A percentile compares a stretch with the other conserved stretches of the same genome.
These are phyloP conservation scores for Gambelia wislizenii DNA, from an alignment of 2,797 vertebrate genomes.

Conservation along the genomic window DNA sequence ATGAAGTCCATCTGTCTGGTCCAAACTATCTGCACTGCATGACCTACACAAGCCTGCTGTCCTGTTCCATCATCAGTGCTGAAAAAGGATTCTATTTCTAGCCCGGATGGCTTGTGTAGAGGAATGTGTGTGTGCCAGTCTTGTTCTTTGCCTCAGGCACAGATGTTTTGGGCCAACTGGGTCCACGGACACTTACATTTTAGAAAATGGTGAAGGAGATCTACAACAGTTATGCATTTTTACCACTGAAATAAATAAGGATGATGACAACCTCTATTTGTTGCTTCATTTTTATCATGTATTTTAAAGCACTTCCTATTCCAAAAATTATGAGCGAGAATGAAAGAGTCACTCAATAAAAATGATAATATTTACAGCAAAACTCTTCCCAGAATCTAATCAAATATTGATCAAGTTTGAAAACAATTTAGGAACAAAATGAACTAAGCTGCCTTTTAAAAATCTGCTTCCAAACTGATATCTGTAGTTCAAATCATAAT, in stretches of 20 bases:
- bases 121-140: too few relatives aligned
- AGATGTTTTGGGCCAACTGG: too few relatives aligned
- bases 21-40: too few relatives aligned
- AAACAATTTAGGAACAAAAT: constrained; percentile 21
- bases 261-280: constrained; percentile 36
- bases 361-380: constrained; percentile 40
- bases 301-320: not conserved
- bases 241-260: constrained; percentile 37
- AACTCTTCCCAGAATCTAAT: not conserved
- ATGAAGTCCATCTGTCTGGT: too few relatives aligned
- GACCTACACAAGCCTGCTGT: too few relatives aligned
- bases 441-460: constrained; percentile 18
- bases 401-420: constrained; percentile 29
- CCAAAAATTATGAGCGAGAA: constrained; percentile 31
- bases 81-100: too few relatives aligned
- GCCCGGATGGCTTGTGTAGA: too few relatives aligned
- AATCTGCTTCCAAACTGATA: constrained; percentile 36
- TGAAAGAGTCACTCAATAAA: constrained; percentile 40
- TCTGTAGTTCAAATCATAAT: constrained; percentile 59
- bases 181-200: not conserved
- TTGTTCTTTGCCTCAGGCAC: too few relatives aligned
- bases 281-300: constrained; percentile 29
- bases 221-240: not conserved
- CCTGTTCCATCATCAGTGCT: too few relatives aligned
- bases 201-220: not conserved